phyloP scores from a whole-genome alignment of 1,140 invertebrate species.

The Apis laboriosa region DNA sequence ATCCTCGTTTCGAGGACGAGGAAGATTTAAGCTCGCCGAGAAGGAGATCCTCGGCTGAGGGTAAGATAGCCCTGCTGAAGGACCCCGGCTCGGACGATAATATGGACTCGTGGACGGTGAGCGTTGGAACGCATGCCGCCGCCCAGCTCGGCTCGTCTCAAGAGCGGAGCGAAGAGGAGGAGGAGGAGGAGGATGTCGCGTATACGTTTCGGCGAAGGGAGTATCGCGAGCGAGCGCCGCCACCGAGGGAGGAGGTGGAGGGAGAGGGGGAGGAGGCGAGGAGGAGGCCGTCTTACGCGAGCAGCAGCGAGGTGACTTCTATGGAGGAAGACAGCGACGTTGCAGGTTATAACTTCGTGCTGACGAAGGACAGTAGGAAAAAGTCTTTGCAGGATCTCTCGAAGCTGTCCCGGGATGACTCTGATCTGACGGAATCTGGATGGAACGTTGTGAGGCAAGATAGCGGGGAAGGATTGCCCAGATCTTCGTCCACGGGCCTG shows the following conservation, averaged over 20 bases:
- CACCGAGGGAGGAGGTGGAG: constrained; percentile 59
- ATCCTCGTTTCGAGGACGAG: constrained; percentile 34
- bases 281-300: constrained; percentile 59
- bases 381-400: constrained; percentile 75
- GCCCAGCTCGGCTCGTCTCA: constrained; percentile 73
- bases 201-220: constrained; percentile 57
- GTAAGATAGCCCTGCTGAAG: constrained; percentile 75
- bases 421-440: constrained; percentile 39
- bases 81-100: constrained; percentile 71
- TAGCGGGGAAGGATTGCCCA: constrained; percentile 38
- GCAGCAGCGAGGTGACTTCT: constrained; percentile 67
- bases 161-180: constrained; percentile 73
- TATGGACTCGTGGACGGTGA: constrained; percentile 78
- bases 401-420: constrained; percentile 65
- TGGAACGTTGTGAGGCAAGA: constrained; percentile 63
- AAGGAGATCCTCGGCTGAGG: constrained; percentile 77
- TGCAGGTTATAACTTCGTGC: constrained; percentile 65
- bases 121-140: constrained; percentile 62
- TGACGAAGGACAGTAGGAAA: constrained; percentile 71
- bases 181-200: constrained; percentile 62
- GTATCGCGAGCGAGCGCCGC: constrained; percentile 62
- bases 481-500: constrained; percentile 66
- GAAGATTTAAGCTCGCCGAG: constrained; percentile 65
- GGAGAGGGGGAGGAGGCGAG: constrained; percentile 68
- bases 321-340: constrained; percentile 69